Conservation (phyloP, 2,888 invertebrate species). For the Allolobophora icterica region DNA sequence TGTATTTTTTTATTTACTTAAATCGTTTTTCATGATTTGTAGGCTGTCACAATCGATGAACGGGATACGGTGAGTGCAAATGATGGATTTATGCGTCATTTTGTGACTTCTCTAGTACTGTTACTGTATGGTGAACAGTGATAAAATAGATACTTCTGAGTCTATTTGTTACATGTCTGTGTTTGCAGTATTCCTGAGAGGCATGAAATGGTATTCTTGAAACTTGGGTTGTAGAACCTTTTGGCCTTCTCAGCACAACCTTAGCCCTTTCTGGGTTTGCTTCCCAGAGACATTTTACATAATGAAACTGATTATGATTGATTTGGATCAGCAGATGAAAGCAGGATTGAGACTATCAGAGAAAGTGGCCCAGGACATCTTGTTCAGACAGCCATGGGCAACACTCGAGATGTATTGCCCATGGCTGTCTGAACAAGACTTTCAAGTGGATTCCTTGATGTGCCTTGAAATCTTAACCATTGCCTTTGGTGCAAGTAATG, state of each 20-base stretch:
- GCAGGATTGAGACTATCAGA: neutral
- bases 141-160: neutral
- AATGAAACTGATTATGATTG: neutral
- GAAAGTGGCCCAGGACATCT: neutral
- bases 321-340: neutral
- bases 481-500: neutral
- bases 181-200: neutral
- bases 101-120: neutral
- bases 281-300: too few species aligned
- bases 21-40: neutral
- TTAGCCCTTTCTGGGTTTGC: too few species aligned
- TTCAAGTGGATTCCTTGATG: neutral
- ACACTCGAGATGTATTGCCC: neutral
- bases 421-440: too few species aligned
- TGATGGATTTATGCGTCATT: neutral
- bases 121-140: neutral
- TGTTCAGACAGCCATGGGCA: neutral
- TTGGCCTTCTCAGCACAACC: too few species aligned
- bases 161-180: neutral
- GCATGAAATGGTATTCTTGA: neutral
- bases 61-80: neutral
- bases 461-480: neutral
- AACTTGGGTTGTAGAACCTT: too few species aligned
- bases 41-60: neutral
- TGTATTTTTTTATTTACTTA: neutral